phyloP scores from a whole-genome alignment of 2,113 vertebrate genomes.

The Cyrtonyx montezumae region DNA sequence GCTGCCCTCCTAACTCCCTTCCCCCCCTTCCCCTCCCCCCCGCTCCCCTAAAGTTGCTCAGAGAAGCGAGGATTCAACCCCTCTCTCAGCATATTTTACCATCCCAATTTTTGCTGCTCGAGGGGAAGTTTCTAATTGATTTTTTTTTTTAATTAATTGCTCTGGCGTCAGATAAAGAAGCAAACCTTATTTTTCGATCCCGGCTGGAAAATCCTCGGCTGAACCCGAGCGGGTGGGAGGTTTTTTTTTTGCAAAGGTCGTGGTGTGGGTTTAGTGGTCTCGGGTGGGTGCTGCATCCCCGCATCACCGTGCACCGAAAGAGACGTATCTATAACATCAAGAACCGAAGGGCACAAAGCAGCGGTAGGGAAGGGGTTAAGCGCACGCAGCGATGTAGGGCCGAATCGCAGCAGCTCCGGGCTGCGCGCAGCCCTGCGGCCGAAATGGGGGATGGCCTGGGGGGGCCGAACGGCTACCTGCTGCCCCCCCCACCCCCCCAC shows the following conservation, averaged over 20 bases:
- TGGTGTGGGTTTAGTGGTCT: neutral
- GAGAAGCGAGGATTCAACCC: accelerated
- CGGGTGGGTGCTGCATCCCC: neutral
- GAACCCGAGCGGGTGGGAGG: no score
- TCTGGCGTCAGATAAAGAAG: neutral
- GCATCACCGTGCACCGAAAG: neutral
- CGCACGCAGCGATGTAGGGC: no score
- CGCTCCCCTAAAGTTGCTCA: neutral
- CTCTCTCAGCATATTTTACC: neutral
- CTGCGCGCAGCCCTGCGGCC: no score
- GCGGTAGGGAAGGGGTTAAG: no score
- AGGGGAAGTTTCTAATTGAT: neutral
- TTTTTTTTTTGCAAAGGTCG: neutral
- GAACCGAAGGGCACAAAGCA: no score
- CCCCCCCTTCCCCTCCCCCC: no score
- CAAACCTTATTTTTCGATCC: no score
- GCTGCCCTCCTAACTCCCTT: neutral
- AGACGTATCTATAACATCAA: neutral
- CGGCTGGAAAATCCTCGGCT: neutral
- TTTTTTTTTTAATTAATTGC: neutral
- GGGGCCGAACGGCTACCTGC: no score
- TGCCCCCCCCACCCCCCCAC: no score
- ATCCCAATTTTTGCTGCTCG: accelerated
- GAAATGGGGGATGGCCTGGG: no score
- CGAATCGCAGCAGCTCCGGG: no score